Percentiles rank a stretch among this genome's conserved stretches.
These are phyloP conservation scores for Fragum sueziense DNA, from an alignment of 2,888 invertebrate genomes.

Conservation along the genomic window DNA sequence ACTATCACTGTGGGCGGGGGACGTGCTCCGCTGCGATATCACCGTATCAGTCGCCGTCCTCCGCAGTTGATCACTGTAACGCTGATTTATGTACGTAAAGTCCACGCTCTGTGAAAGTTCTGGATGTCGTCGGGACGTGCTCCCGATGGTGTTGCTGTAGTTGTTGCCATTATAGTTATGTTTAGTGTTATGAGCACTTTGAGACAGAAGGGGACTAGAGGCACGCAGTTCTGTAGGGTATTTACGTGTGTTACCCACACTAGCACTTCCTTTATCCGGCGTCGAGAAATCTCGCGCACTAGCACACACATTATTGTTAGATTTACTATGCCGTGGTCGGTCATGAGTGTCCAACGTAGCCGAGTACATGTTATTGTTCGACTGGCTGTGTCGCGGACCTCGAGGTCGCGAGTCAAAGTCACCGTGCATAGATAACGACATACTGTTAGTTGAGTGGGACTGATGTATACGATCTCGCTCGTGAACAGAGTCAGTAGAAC, in stretches of 20 bases:
- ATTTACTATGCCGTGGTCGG: constrained; percentile 40
- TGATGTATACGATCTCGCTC: constrained; percentile 56
- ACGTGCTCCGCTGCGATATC: constrained; percentile 65
- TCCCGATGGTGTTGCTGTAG: constrained; percentile 61
- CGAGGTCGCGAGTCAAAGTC: constrained; percentile 1
- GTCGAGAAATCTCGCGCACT: constrained; percentile 31
- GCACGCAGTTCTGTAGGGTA: constrained; percentile 46
- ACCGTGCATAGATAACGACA: constrained; percentile 35
- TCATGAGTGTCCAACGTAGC: constrained; percentile 40
- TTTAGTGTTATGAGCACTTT: constrained; percentile 37
- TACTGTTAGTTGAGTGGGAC: constrained; percentile 47
- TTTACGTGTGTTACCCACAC: constrained; percentile 35
- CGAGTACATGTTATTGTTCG: constrained; percentile 55
- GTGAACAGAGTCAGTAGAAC: constrained; percentile 70
- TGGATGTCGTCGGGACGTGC: constrained; percentile 64
- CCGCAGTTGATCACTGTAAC: constrained; percentile 65
- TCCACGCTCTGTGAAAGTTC: constrained; percentile 75
- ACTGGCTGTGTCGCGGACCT: constrained; percentile 46
- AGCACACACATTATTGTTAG: constrained; percentile 54
- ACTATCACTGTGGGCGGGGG: constrained; percentile 51
- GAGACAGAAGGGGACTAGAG: constrained; percentile 59
- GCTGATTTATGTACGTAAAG: constrained; percentile 65
- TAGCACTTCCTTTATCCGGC: constrained; percentile 10
- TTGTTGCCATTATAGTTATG: constrained; percentile 25
- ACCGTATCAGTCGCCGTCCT: constrained; percentile 73